These are phyloP conservation scores for Sebastes oblongus DNA, from an alignment of 2,797 vertebrate species.

Conservation along the genomic window DNA sequence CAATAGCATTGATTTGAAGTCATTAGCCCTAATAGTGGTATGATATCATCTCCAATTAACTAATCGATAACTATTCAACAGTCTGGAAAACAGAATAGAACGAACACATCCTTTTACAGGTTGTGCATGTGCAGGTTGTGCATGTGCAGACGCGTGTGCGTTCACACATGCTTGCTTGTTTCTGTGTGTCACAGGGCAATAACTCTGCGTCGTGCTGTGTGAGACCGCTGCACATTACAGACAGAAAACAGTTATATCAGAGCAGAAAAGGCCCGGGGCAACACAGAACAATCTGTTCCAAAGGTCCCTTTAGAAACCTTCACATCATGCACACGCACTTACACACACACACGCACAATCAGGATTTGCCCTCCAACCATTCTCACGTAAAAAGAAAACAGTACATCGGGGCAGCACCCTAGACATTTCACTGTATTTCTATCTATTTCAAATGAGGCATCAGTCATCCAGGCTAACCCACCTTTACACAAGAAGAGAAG, in stretches of 20 bases:
- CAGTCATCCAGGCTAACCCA: constrained; percentile 16
- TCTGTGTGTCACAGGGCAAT: background rate
- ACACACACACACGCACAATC: constrained; percentile 5
- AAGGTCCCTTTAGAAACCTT: constrained; percentile 35
- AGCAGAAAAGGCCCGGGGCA: constrained; percentile 31
- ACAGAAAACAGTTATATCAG: constrained; percentile 25
- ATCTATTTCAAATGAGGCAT: constrained; percentile 28
- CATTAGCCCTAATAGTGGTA: constrained; percentile 34
- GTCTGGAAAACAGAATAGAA: background rate
- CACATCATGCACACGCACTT: constrained; percentile 2
- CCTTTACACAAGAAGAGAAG: background rate
- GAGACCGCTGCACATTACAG: constrained; percentile 10
- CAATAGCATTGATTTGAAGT: constrained; percentile 49
- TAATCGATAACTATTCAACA: constrained; percentile 55
- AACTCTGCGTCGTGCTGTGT: background rate
- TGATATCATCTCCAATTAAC: constrained; percentile 54
- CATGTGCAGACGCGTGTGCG: background rate
- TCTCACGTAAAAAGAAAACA: constrained; percentile 35
- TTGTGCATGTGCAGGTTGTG: background rate
- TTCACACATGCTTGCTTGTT: background rate
- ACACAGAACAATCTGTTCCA: constrained; percentile 45
- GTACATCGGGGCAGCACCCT: constrained; percentile 19
- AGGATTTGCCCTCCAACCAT: constrained; percentile 37
- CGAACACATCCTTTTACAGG: constrained; percentile 1
- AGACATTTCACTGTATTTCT: constrained; percentile 46